Evolutionary conservation across 2,888 invertebrate genomes (phyloP), one percentile per base, ranked within the genome.

Genomic region (Catotricha subobsoleta): DNA sequence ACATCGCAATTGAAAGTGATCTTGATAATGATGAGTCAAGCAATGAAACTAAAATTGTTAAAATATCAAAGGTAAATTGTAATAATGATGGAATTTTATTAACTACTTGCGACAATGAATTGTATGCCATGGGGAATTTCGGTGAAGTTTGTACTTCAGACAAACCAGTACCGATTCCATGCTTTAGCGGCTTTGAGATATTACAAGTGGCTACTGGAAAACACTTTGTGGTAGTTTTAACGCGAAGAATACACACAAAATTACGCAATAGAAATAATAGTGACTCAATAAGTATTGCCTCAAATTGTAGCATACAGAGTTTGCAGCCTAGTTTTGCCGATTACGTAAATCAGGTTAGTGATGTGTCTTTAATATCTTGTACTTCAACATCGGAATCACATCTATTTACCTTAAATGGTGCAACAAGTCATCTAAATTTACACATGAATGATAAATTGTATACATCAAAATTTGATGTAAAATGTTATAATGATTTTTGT

Each of bases 211-310:
- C 73, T 8, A 76, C 84, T 43, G 88, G 88, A 6, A 68, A 69
- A 44, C 75, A 80, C 53, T 87, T 77, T 67, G 84, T 76, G 54
- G 76, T 78, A 52, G 75, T 74, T 38, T 69, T 80, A 51, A 72
- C 73, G n/a, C 68, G 72, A 46, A 77, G 72, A 46, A 77, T 74
- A 56, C 67, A 68, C 15, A 9, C 35, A 35, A 15, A 38, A n/a
- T 16, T 15, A 3, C 20, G 27, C 12, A 13, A 19, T 9, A 20
- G 15, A 4, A 16, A 30, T 30, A 27, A 5, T 12, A 28, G 23
- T 13, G 20, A 36, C n/a, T 8, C 9, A 12, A 13, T 8, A n/a
- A 20, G 21, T 35, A 21, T 20, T 20, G 29, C 4, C 4, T 12
- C 35, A 20, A 8, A 12, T n/a, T n/a, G n/a, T n/a, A n/a, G n/a